Evolutionary conservation across 2,113 vertebrate genomes (phyloP), one percentile per base, ranked within the genome.

Genomic region (Archocentrus centrarchus): DNA sequence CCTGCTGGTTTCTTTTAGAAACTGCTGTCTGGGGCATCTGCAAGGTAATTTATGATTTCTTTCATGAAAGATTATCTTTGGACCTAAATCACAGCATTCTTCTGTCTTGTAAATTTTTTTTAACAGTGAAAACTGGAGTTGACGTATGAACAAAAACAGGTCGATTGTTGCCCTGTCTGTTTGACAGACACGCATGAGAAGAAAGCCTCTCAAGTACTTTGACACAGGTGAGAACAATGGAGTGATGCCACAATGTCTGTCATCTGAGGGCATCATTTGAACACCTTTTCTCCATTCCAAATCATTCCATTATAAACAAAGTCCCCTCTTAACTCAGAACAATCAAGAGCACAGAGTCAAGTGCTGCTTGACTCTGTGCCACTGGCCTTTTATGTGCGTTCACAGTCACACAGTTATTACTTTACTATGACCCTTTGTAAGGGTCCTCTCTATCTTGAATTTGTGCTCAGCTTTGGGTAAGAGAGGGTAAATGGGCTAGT

Each of bases 11-110:
- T 81, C 86, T 79, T 80, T 91, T 78, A 81, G 53, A 84, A 58
- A 82, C 80, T 75, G 59, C 59, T 86, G 85, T 88, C 75, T 86
- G 60, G 57, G 35, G 60, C 89, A 89, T 83, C 77, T 92, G 87
- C 50, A 70, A 27, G 32, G 0, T 90, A 83, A 93, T 93, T 93
- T 93, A 90, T 87, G 78, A 84, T 59, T 80, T 61, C 66, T 83
- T 88, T 88, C 76, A 83, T 3, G 20, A 87, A 58, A 77, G 83
- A 90, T 79, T 44, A 76, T 61, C 13, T 53, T 55, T 66, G 44
- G 14, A 75, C 37, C 91, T 93, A 84, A 93, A 94, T 92, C 87
- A 90, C 81, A 75, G 44, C 59, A 59, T 84, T 61, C 57, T 11
- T 68, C 59, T 91, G 77, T 84, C 86, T 90, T 79, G 79, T 88